These are phyloP conservation scores for Enteromius radiatus DNA, from an alignment of 2,797 vertebrate genomes.

Conservation along the genomic window DNA sequence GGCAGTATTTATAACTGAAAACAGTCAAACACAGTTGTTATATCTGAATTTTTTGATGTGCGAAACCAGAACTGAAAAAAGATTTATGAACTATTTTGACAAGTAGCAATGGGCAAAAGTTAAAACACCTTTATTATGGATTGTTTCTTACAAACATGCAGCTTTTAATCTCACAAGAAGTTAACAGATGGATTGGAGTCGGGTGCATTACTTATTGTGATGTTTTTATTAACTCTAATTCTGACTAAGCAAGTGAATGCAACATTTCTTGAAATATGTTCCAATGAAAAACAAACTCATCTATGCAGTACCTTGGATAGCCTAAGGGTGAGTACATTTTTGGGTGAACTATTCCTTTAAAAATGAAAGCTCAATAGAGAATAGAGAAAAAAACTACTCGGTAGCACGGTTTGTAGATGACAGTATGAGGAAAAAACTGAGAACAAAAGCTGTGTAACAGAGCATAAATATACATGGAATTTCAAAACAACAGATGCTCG, in stretches of 20 bases:
- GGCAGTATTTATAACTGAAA: background rate
- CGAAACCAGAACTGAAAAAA: background rate
- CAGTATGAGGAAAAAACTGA: background rate
- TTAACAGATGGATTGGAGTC: background rate
- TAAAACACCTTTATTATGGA: background rate
- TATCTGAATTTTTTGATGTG: background rate
- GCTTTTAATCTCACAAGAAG: background rate
- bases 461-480: constrained; percentile 14
- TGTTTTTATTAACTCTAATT: background rate
- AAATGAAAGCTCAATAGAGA: background rate
- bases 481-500: constrained; percentile 5
- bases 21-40: background rate
- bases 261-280: background rate
- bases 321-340: background rate
- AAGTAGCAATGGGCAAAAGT: background rate
- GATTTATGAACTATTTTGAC: background rate
- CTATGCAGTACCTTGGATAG: background rate
- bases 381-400: no score
- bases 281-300: background rate
- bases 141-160: background rate
- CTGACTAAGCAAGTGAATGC: background rate
- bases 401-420: background rate
- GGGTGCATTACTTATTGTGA: background rate
- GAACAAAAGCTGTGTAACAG: background rate
- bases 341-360: background rate